Conservation (phyloP, 2,888 invertebrate species). For the Rotaria magnacalcarata region DNA sequence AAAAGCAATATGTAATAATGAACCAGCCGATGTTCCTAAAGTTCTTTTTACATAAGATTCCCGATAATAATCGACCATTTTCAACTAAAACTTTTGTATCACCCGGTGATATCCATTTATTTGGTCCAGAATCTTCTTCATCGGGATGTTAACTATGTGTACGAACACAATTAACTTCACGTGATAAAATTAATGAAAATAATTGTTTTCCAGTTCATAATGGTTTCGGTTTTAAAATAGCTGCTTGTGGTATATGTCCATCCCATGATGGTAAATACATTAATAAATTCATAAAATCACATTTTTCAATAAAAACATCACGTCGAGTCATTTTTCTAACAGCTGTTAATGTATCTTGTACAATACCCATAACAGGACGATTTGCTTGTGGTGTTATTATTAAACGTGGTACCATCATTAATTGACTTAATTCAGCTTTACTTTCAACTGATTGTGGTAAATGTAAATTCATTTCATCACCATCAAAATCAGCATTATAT, state of each 20-base stretch:
- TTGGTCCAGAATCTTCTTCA: conserved; percentile 94
- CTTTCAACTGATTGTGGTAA: conserved; percentile 98
- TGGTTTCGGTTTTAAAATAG: conserved; percentile 88
- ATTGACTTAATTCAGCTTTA: conserved; percentile 90
- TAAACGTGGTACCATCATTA: conserved; percentile 91
- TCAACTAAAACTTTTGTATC: conserved; percentile 97
- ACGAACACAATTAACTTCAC: conserved; percentile 92
- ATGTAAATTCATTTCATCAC: conserved; percentile 99
- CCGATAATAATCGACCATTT: conserved; percentile 92
- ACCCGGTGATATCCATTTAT: conserved; percentile 98
- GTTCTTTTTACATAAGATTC: conserved; percentile 96
- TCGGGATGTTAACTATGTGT: conserved; percentile 98
- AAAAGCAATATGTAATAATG: conserved; percentile 91
- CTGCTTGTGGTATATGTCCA: conserved; percentile 96
- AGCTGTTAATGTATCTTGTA: conserved; percentile 92
- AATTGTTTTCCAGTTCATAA: conserved; percentile 94
- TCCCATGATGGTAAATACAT: conserved; percentile 99
- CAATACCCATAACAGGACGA: conserved; percentile 99
- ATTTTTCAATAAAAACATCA: conserved; percentile 90
- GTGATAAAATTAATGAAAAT: conserved; percentile 90
- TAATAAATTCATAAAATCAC: conserved; percentile 95
- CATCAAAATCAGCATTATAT: conserved; percentile 99
- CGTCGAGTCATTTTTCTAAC: conserved; percentile 98
- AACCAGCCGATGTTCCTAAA: conserved; percentile 92
- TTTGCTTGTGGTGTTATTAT: conserved; percentile 98